A percentile compares a stretch with the other conserved stretches of the same genome.
Evolutionary conservation across 2,113 vertebrate species (phyloP).

Genomic region (Choloepus hoffmanni): DNA sequence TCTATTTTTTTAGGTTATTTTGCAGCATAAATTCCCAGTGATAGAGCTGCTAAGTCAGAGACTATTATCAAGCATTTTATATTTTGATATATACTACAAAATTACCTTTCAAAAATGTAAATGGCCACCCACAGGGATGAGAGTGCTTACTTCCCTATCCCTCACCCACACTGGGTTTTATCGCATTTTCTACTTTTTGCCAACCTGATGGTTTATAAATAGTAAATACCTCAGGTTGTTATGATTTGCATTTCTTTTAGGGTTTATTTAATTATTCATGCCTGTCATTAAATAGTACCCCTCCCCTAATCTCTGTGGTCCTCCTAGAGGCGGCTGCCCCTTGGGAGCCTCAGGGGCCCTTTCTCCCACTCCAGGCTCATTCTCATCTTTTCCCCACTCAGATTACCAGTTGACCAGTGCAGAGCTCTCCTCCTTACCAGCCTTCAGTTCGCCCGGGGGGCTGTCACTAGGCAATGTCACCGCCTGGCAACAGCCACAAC

Average conservation of each 20-base stretch:
- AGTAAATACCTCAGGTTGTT: not conserved
- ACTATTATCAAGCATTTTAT: not conserved
- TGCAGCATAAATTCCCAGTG: not conserved
- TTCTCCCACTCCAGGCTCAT: not conserved
- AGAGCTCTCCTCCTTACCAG: constrained; percentile 94
- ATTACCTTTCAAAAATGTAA: not conserved
- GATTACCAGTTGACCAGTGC: constrained; percentile 97
- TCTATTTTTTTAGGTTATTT: not conserved
- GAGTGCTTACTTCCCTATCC: not conserved
- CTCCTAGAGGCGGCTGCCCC: not conserved
- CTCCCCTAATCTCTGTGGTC: not conserved
- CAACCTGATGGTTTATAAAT: not conserved
- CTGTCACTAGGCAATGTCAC: constrained; percentile 95
- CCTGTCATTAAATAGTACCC: not conserved
- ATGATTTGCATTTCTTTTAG: not conserved
- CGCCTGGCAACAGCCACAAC: constrained; percentile 95
- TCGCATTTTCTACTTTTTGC: not conserved
- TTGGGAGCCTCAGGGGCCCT: not conserved
- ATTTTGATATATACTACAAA: not conserved
- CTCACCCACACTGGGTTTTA: not conserved
- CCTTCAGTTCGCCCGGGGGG: constrained; percentile 93
- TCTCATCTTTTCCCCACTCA: constrained; percentile 78
- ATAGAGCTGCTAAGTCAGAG: not conserved
- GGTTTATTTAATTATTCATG: not conserved
- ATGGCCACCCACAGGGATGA: not conserved